These are phyloP conservation scores for Ernsta delagoae DNA, from an alignment of 2,888 invertebrate species.

Conservation along the genomic window DNA sequence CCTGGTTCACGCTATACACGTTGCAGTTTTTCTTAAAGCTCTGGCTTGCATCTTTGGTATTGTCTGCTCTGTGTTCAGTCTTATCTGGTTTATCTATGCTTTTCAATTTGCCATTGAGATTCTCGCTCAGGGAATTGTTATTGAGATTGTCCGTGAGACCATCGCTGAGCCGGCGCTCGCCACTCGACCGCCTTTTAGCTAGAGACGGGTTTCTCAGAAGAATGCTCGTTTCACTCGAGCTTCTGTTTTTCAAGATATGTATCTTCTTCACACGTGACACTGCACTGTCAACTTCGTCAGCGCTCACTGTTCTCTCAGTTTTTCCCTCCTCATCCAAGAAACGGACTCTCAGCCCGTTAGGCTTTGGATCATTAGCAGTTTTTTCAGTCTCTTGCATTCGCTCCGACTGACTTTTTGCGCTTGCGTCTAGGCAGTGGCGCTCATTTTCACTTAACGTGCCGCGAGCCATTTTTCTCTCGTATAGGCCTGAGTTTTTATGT, in stretches of 20 bases:
- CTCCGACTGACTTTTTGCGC: conserved; percentile 69
- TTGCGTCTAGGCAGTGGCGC: conserved; percentile 69
- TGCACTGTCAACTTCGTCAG: conserved; percentile 77
- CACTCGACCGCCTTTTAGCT: conserved; percentile 67
- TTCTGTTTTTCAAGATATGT: conserved; percentile 79
- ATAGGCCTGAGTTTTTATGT: conserved; percentile 46
- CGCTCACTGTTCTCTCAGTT: conserved; percentile 75
- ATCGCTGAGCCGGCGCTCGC: conserved; percentile 67
- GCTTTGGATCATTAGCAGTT: conserved; percentile 60
- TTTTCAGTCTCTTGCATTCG: conserved; percentile 71
- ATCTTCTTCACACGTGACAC: conserved; percentile 77
- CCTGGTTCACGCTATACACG: conserved; percentile 81
- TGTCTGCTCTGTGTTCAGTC: conserved; percentile 65
- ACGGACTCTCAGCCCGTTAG: conserved; percentile 74
- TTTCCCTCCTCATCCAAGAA: conserved; percentile 80
- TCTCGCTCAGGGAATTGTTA: conserved; percentile 73
- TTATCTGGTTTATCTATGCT: conserved; percentile 62
- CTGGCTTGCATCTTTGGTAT: conserved; percentile 76
- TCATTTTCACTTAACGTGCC: conserved; percentile 77
- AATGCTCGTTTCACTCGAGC: conserved; percentile 81
- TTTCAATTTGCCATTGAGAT: conserved; percentile 64
- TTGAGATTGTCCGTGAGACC: conserved; percentile 66
- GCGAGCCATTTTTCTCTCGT: conserved; percentile 72
- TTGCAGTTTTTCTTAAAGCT: conserved; percentile 78
- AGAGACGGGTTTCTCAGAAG: conserved; percentile 74